These are phyloP conservation scores for Aplocera efformata DNA, from an alignment of 2,888 invertebrate species.

Conservation along the genomic window DNA sequence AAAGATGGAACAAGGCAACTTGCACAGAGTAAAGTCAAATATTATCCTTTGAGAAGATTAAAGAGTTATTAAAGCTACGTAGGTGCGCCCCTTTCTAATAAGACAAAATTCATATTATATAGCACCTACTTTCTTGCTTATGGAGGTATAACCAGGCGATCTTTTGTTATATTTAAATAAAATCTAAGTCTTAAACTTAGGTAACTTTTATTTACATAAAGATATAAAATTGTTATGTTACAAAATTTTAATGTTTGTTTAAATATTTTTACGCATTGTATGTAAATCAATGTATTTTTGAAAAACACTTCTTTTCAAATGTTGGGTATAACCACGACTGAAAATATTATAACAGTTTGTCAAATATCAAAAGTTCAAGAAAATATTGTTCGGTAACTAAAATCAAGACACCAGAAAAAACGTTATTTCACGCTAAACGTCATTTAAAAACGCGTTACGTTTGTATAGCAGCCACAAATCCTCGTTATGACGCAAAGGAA, in stretches of 20 bases:
- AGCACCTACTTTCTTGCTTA: not conserved
- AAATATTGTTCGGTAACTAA: constrained; percentile 6
- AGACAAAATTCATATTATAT: constrained; percentile 18
- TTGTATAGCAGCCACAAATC: constrained; percentile 34
- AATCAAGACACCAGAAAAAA: constrained; percentile 22
- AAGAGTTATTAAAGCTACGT: constrained; percentile 68
- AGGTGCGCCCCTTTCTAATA: constrained; percentile 31
- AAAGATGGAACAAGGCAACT: constrained; percentile 75
- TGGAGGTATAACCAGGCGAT: too few relatives aligned
- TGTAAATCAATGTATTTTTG: too few relatives aligned
- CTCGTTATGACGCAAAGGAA: constrained; percentile 23
- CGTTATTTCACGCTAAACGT: constrained; percentile 26
- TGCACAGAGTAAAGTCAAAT: constrained; percentile 75
- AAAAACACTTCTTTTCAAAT: too few relatives aligned
- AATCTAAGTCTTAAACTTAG: too few relatives aligned
- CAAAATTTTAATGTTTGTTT: too few relatives aligned
- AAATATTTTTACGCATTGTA: too few relatives aligned
- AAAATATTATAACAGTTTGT: too few relatives aligned
- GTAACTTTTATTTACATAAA: too few relatives aligned
- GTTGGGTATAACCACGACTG: too few relatives aligned
- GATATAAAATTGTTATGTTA: too few relatives aligned
- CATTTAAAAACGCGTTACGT: constrained; percentile 29
- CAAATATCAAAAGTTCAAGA: too few relatives aligned
- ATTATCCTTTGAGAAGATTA: constrained; percentile 73
- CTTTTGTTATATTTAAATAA: too few relatives aligned